Conservation (phyloP, 2,113 vertebrate species). For the Danionella cerebrum region DNA sequence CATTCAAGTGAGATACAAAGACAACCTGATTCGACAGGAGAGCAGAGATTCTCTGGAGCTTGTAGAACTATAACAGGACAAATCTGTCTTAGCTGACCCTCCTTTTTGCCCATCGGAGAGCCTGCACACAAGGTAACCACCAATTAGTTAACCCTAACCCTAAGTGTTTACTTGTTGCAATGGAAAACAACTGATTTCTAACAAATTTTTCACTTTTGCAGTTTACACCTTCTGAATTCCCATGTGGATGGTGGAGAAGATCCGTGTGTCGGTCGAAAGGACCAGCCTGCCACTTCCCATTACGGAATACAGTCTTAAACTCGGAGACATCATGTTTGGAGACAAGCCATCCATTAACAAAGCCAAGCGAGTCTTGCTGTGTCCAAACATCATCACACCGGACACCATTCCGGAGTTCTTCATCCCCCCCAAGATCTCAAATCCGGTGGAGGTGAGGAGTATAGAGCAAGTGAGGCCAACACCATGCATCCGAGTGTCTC, state of each 20-base stretch:
- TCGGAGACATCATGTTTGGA: conserved; percentile 63
- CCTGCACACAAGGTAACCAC: not conserved
- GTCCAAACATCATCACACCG: conserved; percentile 70
- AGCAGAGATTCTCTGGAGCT: conserved; percentile 27
- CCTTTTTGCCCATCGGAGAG: not conserved
- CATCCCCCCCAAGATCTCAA: conserved; percentile 64
- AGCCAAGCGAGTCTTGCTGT: conserved; percentile 53
- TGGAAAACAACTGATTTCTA: not conserved
- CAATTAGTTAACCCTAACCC: too few relatives aligned
- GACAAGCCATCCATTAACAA: conserved; percentile 54
- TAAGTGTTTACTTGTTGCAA: too few relatives aligned
- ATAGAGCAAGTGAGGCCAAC: conserved; percentile 39
- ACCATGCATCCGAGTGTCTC: conserved; percentile 29
- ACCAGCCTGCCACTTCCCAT: conserved; percentile 53
- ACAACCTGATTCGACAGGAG: conserved; percentile 40
- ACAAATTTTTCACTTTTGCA: conserved; percentile 24
- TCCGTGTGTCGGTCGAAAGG: conserved; percentile 62
- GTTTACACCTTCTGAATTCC: conserved; percentile 23
- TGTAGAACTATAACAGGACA: too few relatives aligned
- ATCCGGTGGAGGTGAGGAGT: conserved; percentile 49
- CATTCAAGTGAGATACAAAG: conserved; percentile 43
- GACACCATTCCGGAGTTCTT: conserved; percentile 72
- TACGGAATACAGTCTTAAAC: conserved; percentile 58
- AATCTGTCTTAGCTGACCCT: not conserved
- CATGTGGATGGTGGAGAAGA: conserved; percentile 68